These are phyloP conservation scores for Therioaphis trifolii DNA, from an alignment of 2,888 invertebrate species.

Conservation along the genomic window DNA sequence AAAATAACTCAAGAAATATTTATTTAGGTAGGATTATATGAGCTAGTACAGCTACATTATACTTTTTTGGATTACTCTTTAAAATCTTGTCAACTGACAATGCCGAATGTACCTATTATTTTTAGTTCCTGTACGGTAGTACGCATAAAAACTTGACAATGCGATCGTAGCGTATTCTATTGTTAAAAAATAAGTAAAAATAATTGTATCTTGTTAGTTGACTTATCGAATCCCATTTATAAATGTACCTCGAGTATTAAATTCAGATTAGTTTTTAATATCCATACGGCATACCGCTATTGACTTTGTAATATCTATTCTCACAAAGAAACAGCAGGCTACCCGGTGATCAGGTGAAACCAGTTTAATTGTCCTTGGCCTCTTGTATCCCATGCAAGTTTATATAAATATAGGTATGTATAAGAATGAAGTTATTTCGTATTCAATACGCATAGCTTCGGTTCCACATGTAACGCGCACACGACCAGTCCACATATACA, in stretches of 20 bases:
- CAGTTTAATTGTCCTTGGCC: conserved; percentile 63
- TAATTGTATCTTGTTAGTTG: conserved; percentile 54
- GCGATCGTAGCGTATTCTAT: neutral
- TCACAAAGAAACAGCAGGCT: conserved; percentile 40
- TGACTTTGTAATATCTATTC: conserved; percentile 55
- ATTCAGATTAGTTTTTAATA: conserved; percentile 58
- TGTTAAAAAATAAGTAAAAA: conserved; percentile 50
- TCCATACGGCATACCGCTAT: conserved; percentile 45
- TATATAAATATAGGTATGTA: neutral
- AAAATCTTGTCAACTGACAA: conserved; percentile 3
- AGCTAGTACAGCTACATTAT: neutral
- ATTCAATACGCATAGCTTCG: conserved; percentile 39
- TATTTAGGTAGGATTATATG: no score
- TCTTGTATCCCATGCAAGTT: conserved; percentile 35
- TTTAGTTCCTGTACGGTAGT: neutral
- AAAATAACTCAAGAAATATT: no score
- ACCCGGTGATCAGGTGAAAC: conserved; percentile 55
- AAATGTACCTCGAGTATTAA: conserved; percentile 46
- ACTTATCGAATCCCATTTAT: conserved; percentile 36
- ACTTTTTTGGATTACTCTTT: neutral
- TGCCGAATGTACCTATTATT: neutral
- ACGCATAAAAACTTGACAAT: neutral
- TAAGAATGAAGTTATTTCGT: conserved; percentile 54
- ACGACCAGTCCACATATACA: conserved; percentile 41
- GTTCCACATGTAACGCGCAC: conserved; percentile 32